Conservation (phyloP, 2,797 vertebrate genomes). For the Halcyon chelicuti region DNA sequence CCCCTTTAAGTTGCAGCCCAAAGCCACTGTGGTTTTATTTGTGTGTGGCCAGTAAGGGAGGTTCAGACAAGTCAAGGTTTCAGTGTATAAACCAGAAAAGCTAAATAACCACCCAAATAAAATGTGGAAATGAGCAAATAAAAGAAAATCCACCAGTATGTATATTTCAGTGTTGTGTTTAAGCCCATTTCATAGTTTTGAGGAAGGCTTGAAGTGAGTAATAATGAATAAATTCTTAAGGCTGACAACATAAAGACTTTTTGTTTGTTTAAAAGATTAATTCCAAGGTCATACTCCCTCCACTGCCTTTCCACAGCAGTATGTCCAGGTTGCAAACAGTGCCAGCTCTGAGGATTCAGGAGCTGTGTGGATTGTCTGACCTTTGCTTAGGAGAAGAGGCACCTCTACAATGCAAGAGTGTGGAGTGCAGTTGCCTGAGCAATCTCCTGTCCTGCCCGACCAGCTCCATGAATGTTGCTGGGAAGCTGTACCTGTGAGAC, state of each 20-base stretch:
- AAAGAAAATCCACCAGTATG: background rate
- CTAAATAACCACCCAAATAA: background rate
- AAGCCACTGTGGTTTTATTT: background rate
- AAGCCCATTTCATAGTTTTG: background rate
- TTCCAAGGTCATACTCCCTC: background rate
- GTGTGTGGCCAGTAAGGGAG: background rate
- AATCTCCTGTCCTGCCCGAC: background rate
- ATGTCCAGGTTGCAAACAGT: background rate
- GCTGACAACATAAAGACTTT: background rate
- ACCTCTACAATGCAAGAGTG: background rate
- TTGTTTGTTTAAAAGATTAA: background rate
- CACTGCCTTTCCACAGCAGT: background rate
- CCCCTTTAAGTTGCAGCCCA: background rate
- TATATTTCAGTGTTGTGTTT: background rate
- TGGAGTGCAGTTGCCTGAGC: background rate
- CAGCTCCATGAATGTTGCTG: accelerated
- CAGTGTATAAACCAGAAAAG: background rate
- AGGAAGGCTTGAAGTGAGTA: background rate
- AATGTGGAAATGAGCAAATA: background rate
- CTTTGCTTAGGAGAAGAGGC: background rate
- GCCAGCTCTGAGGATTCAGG: background rate
- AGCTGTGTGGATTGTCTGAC: background rate
- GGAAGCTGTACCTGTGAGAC: background rate
- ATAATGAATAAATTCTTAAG: background rate
- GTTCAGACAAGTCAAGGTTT: background rate